Conservation (phyloP, 2,113 vertebrate genomes). For the Aspiorhynchus laticeps region DNA sequence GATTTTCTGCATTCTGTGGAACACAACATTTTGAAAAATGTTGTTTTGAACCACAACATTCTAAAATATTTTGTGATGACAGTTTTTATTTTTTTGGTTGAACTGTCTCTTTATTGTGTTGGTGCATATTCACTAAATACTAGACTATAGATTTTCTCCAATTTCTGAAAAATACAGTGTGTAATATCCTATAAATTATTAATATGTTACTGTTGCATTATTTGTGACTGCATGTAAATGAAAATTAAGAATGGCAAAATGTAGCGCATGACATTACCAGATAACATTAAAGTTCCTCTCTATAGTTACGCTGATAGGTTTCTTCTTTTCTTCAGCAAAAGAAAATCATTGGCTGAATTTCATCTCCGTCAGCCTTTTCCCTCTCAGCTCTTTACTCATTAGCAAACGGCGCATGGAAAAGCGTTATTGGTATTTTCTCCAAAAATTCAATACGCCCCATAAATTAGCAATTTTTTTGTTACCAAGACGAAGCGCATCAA, state of each 20-base stretch:
- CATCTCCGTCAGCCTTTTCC: slow-evolving; percentile 22
- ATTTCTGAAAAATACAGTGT: neutral
- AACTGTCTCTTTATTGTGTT: neutral
- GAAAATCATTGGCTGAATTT: slow-evolving; percentile 29
- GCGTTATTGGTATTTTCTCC: slow-evolving; percentile 43
- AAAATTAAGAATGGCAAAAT: slow-evolving; percentile 15
- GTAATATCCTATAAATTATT: neutral
- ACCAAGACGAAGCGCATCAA: slow-evolving; percentile 24
- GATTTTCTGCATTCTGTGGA: neutral
- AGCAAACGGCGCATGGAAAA: slow-evolving; percentile 27
- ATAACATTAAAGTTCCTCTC: slow-evolving; percentile 3
- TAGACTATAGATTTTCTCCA: no score
- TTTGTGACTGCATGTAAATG: neutral
- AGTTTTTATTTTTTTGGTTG: neutral
- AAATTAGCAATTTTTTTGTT: slow-evolving; percentile 37
- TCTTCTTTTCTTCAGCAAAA: slow-evolving; percentile 9
- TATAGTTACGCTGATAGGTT: slow-evolving; percentile 2
- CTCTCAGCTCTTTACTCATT: slow-evolving; percentile 32
- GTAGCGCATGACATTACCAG: neutral
- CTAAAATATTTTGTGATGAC: neutral
- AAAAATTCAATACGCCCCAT: slow-evolving; percentile 44
- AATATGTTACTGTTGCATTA: neutral
- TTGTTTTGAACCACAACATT: neutral
- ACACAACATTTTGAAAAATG: neutral
- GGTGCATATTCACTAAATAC: neutral